Percentiles rank a stretch among this genome's conserved stretches.
These are phyloP conservation scores for Pyrocoelia pectoralis DNA, from an alignment of 2,888 invertebrate genomes.

Conservation along the genomic window DNA sequence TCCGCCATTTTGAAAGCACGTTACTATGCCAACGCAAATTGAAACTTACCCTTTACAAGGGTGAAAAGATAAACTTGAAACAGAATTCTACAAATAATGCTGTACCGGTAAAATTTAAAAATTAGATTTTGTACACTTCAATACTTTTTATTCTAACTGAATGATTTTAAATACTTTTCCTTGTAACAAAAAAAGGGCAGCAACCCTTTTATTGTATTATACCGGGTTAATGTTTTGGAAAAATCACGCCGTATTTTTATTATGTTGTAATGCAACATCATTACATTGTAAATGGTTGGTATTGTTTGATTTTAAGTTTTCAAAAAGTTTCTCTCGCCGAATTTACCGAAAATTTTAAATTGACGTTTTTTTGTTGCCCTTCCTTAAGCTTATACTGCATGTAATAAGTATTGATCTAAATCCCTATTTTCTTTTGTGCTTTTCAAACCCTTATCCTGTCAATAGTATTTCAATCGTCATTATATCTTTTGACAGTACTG, in stretches of 20 bases:
- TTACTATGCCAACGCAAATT: constrained; percentile 39
- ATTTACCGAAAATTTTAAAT: background rate
- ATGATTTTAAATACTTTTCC: constrained; percentile 43
- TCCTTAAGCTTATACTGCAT: background rate
- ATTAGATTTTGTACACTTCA: constrained; percentile 43
- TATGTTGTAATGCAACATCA: constrained; percentile 53
- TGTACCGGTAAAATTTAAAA: constrained; percentile 32
- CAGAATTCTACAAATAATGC: constrained; percentile 13
- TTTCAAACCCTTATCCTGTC: constrained; percentile 5
- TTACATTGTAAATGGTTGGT: constrained; percentile 34
- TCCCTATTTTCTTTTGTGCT: background rate
- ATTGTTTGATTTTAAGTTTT: background rate
- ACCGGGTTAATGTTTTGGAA: constrained; percentile 56
- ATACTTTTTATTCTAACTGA: constrained; percentile 41
- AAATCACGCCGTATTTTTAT: constrained; percentile 58
- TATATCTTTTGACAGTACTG: background rate
- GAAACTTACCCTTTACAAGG: constrained; percentile 23
- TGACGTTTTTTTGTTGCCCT: background rate
- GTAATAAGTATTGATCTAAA: background rate
- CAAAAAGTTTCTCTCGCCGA: too few relatives aligned
- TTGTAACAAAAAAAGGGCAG: constrained; percentile 53
- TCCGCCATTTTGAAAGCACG: constrained; percentile 39
- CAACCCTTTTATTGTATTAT: constrained; percentile 57
- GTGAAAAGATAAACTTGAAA: constrained; percentile 14
- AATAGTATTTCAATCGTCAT: background rate